These are phyloP conservation scores for Gadopsis bispinosus DNA, from an alignment of 2,797 vertebrate genomes.

Conservation along the genomic window DNA sequence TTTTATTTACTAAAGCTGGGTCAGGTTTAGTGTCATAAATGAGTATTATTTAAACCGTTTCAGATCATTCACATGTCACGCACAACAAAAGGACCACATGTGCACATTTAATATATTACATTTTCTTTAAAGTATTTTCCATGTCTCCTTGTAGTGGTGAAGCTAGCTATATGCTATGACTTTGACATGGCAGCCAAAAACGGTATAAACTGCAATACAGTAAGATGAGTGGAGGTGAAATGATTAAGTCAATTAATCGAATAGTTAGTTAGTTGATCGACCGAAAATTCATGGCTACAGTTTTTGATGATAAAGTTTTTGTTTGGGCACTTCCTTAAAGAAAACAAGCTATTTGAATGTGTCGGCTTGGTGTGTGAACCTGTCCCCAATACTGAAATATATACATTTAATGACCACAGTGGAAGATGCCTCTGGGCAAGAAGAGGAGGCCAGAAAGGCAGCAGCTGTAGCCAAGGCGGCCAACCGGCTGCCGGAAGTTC, in stretches of 20 bases:
- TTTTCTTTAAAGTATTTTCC: not conserved
- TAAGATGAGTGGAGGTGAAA: not conserved
- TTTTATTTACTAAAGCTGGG: not conserved
- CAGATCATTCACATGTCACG: not conserved
- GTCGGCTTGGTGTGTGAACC: not conserved
- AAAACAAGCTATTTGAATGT: not conserved
- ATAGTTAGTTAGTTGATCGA: not conserved
- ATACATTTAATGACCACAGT: conserved; percentile 36
- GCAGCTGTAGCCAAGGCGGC: conserved; percentile 44
- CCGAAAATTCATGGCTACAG: not conserved
- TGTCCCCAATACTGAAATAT: not conserved
- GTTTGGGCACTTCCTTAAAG: not conserved
- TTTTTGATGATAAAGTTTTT: not conserved
- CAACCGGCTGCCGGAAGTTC: conserved; percentile 76
- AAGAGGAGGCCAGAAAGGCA: conserved; percentile 57
- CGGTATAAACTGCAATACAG: not conserved
- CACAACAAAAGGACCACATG: not conserved
- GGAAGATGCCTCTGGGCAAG: conserved; percentile 39
- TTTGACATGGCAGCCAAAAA: not conserved
- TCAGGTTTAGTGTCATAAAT: not conserved
- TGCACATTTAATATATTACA: not conserved
- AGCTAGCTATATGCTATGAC: not conserved
- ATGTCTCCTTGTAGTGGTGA: not conserved
- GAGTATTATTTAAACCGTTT: not conserved
- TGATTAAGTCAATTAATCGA: not conserved